A percentile compares a stretch with the other conserved stretches of the same genome.
phyloP scores from a whole-genome alignment of 2,113 vertebrate species.

The Muntiacus muntjak region DNA sequence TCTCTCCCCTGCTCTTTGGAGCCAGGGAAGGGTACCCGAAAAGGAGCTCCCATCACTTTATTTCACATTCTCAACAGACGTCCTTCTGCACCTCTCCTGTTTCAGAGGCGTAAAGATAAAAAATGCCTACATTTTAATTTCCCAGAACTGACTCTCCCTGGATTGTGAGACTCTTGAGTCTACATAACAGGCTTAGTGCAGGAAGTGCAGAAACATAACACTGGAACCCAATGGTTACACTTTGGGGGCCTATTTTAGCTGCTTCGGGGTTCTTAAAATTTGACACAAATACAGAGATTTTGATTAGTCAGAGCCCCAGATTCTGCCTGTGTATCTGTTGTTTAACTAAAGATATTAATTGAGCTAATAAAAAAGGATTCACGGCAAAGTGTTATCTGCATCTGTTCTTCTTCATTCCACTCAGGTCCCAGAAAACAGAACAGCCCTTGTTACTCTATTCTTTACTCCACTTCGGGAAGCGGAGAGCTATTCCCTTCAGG shows the following conservation, averaged over 20 bases:
- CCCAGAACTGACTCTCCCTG: neutral
- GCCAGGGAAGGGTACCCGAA: neutral
- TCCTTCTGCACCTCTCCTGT: neutral
- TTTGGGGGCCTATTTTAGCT: neutral
- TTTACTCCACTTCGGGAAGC: neutral
- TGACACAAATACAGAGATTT: neutral
- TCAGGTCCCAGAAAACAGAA: neutral
- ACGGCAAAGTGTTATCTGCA: neutral
- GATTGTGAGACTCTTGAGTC: neutral
- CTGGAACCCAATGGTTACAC: neutral
- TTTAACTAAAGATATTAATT: neutral
- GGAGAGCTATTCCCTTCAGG: neutral
- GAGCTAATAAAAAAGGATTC: neutral
- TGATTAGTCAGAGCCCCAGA: neutral
- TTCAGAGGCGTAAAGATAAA: no score
- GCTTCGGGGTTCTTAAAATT: neutral
- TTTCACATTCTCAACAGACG: neutral
- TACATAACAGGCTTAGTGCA: neutral
- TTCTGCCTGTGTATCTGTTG: neutral
- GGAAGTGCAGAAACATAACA: neutral
- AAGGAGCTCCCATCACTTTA: neutral
- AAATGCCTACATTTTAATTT: neutral
- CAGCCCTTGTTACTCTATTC: neutral
- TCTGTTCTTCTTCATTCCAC: neutral
- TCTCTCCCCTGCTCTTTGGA: neutral